Evolutionary conservation across 2,888 invertebrate species (phyloP), one percentile per base, ranked within the genome.

Genomic region (Marasmarcha lunaedactyla): DNA sequence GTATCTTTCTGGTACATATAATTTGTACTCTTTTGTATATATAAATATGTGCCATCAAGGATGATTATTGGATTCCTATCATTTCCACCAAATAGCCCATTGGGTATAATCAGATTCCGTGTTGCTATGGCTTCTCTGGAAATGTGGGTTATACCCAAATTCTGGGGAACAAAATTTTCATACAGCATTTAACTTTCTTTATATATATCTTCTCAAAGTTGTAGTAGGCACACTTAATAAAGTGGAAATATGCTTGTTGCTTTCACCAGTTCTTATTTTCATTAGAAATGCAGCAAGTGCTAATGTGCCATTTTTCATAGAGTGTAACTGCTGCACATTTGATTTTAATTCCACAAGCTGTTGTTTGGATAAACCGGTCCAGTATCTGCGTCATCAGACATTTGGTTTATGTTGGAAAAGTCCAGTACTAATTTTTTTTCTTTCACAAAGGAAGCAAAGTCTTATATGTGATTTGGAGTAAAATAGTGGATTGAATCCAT

Each of bases 381-480:
- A 30, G 12, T 30, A 30, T 7, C 30, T 6, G 3, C 3, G 3
- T 30, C n/a, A 30, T 30, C 12, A n/a, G 30, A 11, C 30, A 30
- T 30, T 11, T 30, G 3, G 12, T 30, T 4, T 6, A 30, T 30
- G 12, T 30, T 30, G 3, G 30, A 10, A 30, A 30, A 30, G 10
- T 30, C 30, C 4, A 30, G 10, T 4, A 30, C 12, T 10, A 30
- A 30, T 11, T 11, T 30, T 11, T 10, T 42, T 40, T 35, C 41
- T 37, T 47, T 47, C 30, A 45, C 27, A 26, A 44, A 35, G 3
- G 38, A 40, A 42, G 35, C 40, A 38, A 47, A 42, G 10, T 45
- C 46, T 43, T 46, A 43, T 25, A 47, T 43, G 14, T 44, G 37
- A 13, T 14, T 33, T 1, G 46, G 42, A 35, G 42, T 46, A 14